These are phyloP conservation scores for Dipodomys stephensi DNA, from an alignment of 2,113 vertebrate genomes.

Conservation along the genomic window DNA sequence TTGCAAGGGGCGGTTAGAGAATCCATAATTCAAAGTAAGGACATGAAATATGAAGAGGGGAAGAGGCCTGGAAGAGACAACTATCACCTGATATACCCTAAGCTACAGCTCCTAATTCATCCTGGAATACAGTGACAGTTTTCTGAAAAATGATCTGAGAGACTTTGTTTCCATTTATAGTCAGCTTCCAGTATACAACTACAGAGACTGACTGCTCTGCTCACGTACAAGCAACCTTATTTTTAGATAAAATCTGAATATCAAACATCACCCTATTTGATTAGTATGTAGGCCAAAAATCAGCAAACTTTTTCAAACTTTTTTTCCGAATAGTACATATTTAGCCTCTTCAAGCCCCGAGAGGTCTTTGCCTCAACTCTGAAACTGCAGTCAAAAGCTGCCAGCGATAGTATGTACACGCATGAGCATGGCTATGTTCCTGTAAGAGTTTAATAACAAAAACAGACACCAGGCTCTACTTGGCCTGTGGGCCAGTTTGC, in stretches of 20 bases:
- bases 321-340: not conserved
- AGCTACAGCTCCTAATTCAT: not conserved
- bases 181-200: not conserved
- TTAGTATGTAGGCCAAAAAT: not conserved
- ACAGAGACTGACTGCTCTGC: not conserved
- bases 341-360: not conserved
- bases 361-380: not conserved
- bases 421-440: not conserved
- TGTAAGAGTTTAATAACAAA: not conserved
- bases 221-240: not conserved
- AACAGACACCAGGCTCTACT: not conserved
- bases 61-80: not conserved
- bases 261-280: not conserved
- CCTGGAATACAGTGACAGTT: not conserved
- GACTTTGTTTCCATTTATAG: not conserved
- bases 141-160: not conserved
- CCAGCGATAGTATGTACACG: not conserved
- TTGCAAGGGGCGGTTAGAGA: not conserved
- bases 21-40: not conserved
- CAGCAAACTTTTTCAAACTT: not conserved
- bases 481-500: not conserved
- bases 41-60: not conserved
- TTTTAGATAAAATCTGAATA: not conserved
- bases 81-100: not conserved
- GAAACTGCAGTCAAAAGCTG: not conserved